Conservation (phyloP, 2,888 invertebrate species). For the Leptinotarsa rubiginosa region DNA sequence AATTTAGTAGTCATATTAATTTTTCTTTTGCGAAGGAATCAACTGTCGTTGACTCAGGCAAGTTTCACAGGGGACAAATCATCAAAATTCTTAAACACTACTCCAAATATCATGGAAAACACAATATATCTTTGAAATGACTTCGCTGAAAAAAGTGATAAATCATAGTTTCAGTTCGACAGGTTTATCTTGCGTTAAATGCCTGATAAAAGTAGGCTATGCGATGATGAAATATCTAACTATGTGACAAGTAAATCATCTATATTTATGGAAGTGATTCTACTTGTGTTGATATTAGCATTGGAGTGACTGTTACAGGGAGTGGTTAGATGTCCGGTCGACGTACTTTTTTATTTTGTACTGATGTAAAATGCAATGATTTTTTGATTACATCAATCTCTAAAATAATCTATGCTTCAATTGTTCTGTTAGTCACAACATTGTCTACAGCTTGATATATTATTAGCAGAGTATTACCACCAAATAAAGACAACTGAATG, state of each 20-base stretch:
- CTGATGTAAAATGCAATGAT: no score
- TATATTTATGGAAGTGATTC: conserved; percentile 8
- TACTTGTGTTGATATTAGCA: background rate
- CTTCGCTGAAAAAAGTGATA: background rate
- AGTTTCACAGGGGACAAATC: no score
- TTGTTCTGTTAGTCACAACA: no score
- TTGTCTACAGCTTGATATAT: no score
- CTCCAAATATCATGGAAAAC: background rate
- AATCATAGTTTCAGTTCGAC: background rate
- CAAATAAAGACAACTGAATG: no score
- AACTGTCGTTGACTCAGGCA: no score
- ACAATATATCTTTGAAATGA: background rate
- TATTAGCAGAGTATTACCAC: background rate
- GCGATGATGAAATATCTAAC: conserved; percentile 13
- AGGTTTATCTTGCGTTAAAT: background rate
- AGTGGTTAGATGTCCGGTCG: background rate
- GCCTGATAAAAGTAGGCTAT: background rate
- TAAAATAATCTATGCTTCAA: no score
- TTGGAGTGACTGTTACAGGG: background rate
- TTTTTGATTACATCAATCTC: no score
- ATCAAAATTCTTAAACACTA: no score
- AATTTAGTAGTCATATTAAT: no score
- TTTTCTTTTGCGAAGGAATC: no score
- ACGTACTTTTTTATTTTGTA: background rate
- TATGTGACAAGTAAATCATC: conserved; percentile 7